These are phyloP conservation scores for Megalops atlanticus DNA, from an alignment of 2,113 vertebrate species.

Conservation along the genomic window DNA sequence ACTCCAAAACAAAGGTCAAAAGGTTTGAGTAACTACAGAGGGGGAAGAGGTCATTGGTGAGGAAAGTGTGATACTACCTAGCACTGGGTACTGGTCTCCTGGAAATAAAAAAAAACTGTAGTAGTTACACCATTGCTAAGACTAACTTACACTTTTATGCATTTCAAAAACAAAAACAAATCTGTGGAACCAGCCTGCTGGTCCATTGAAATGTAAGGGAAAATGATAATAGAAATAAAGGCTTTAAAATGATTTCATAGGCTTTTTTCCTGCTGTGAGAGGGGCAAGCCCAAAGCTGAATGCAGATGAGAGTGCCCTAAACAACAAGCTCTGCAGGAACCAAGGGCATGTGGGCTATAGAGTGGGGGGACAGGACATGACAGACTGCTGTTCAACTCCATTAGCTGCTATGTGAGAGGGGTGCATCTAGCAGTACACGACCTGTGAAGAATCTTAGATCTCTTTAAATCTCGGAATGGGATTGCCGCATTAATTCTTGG, in stretches of 20 bases:
- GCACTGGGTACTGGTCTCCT: not conserved
- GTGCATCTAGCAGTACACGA: slow-evolving; percentile 93
- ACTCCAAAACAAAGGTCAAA: not conserved
- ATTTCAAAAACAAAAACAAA: not conserved
- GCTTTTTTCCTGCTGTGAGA: not conserved
- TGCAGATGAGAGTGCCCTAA: slow-evolving; percentile 67
- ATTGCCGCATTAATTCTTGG: slow-evolving; percentile 99
- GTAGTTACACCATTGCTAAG: not conserved
- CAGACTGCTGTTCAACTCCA: slow-evolving; percentile 99
- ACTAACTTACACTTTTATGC: not conserved
- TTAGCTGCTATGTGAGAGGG: slow-evolving; percentile 98
- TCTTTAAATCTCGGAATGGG: slow-evolving; percentile 97
- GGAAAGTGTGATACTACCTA: too few relatives aligned
- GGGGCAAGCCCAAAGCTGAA: slow-evolving; percentile 52
- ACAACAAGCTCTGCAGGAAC: slow-evolving; percentile 88
- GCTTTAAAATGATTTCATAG: not conserved
- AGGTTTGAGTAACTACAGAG: not conserved
- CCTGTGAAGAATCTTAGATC: slow-evolving; percentile 99
- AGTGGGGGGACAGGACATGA: slow-evolving; percentile 78
- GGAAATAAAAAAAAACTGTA: not conserved
- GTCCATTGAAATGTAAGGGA: not conserved
- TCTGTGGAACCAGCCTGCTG: not conserved
- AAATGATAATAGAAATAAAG: not conserved
- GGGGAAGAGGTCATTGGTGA: too few relatives aligned
- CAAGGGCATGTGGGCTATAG: slow-evolving; percentile 95